Conservation (phyloP, 2,888 invertebrate species). For the Chydorus sphaericus region DNA sequence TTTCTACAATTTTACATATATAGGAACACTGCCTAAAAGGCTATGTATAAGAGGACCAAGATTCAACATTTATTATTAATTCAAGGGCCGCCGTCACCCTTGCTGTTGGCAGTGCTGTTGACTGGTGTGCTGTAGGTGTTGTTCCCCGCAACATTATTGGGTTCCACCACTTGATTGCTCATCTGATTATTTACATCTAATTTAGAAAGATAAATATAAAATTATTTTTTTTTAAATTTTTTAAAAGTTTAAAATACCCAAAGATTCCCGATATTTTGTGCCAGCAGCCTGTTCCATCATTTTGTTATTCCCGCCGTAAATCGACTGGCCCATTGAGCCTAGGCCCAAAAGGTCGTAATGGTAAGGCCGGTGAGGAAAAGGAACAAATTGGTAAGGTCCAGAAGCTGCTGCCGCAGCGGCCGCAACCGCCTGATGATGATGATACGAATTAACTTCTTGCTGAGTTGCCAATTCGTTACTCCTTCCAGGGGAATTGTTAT, state of each 20-base stretch:
- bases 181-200: too few relatives aligned
- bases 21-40: conserved; percentile 5
- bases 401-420: background rate
- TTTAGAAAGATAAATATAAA: too few relatives aligned
- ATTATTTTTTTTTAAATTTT: too few relatives aligned
- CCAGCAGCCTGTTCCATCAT: conserved; percentile 1
- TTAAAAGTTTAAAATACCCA: background rate
- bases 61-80: too few relatives aligned
- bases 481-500: background rate
- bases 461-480: conserved; percentile 6
- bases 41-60: too few relatives aligned
- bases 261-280: conserved; percentile 9
- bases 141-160: too few relatives aligned
- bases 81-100: background rate
- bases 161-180: too few relatives aligned
- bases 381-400: conserved; percentile 14
- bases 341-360: conserved; percentile 13
- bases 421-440: conserved; percentile 8
- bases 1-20: too few relatives aligned
- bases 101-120: background rate
- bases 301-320: conserved; percentile 10
- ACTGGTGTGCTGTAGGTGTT: background rate
- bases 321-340: conserved; percentile 9
- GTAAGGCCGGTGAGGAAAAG: conserved; percentile 14
- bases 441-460: conserved; percentile 1